A percentile compares a stretch with the other conserved stretches of the same genome.
Evolutionary conservation across 2,888 invertebrate genomes (phyloP).

Genomic region (Cheilosia urbana): DNA sequence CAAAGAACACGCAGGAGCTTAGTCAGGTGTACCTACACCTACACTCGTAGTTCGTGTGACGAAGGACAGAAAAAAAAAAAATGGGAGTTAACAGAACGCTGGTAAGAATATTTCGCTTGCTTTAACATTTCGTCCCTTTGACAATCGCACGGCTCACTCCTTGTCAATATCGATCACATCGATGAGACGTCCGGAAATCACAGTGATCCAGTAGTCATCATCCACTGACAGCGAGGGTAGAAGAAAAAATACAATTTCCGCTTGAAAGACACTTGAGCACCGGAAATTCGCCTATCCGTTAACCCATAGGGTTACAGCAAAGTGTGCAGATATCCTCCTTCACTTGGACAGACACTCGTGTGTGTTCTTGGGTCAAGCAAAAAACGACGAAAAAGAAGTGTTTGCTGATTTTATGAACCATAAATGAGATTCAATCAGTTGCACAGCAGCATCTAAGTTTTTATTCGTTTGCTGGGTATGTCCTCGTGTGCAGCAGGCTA

Average conservation of each 20-base stretch:
- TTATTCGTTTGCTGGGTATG: not conserved
- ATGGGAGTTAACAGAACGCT: no score
- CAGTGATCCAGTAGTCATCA: constrained; percentile 12
- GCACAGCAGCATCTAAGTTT: constrained; percentile 4
- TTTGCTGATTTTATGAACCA: constrained; percentile 49
- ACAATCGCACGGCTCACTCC: constrained; percentile 3
- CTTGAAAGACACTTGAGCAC: constrained; percentile 62
- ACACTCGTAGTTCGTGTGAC: constrained; percentile 30
- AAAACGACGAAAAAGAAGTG: not conserved
- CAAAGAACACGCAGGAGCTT: constrained; percentile 30
- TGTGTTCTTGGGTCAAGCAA: not conserved
- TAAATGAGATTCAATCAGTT: constrained; percentile 45
- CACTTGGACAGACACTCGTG: constrained; percentile 33
- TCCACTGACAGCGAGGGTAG: not conserved
- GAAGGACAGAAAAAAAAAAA: no score
- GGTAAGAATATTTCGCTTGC: no score
- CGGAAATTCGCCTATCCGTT: constrained; percentile 74
- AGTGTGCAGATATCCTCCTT: constrained; percentile 69
- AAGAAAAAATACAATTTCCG: constrained; percentile 64
- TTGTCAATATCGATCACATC: constrained; percentile 13
- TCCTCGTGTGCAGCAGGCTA: constrained; percentile 47
- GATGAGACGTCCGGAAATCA: constrained; percentile 26
- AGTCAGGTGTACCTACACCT: constrained; percentile 28
- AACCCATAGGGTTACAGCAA: constrained; percentile 59
- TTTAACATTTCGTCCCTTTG: not conserved